A percentile compares a stretch with the other conserved stretches of the same genome.
These are phyloP conservation scores for Aurelia sp. DNA, from an alignment of 30 jellyfish, hydroid and myxozoan genomes.

Conservation along the genomic window DNA sequence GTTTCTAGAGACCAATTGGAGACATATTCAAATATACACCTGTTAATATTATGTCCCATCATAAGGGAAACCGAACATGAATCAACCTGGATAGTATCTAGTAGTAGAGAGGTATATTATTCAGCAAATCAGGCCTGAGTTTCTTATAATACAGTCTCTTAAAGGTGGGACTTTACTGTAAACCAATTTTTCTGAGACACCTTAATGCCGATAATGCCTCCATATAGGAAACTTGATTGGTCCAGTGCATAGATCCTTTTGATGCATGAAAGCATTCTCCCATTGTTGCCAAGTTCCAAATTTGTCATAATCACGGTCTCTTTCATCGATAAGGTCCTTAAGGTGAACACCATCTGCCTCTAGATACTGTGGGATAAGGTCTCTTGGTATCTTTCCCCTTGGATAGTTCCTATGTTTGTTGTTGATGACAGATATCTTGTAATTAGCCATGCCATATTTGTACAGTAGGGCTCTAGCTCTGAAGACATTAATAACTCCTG, in stretches of 20 bases:
- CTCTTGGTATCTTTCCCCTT: constrained; percentile 46
- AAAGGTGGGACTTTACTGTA: too few species aligned
- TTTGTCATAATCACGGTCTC: constrained; percentile 36
- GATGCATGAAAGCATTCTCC: constrained; percentile 53
- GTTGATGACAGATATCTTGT: constrained; percentile 52
- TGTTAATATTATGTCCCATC: too few species aligned
- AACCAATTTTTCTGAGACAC: too few species aligned
- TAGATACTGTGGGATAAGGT: constrained; percentile 33
- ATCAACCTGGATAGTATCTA: too few species aligned
- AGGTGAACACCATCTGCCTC: constrained; percentile 45
- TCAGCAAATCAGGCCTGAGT: too few species aligned
- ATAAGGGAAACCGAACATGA: too few species aligned
- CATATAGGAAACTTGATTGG: constrained; percentile 67
- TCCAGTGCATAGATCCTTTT: constrained; percentile 42
- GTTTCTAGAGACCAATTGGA: too few species aligned
- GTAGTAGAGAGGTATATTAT: too few species aligned
- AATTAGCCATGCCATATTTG: constrained; percentile 57
- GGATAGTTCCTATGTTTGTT: constrained; percentile 57
- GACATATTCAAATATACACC: too few species aligned
- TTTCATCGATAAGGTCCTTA: constrained; percentile 27
- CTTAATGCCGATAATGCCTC: constrained; percentile 24
- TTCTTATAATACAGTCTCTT: too few species aligned
- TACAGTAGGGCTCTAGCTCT: constrained; percentile 60
- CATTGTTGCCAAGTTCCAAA: constrained; percentile 51
- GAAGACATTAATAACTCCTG: constrained; percentile 57